These are phyloP conservation scores for Pelagia noctiluca DNA, from an alignment of 30 jellyfish, hydroid and myxozoan species.

Conservation along the genomic window DNA sequence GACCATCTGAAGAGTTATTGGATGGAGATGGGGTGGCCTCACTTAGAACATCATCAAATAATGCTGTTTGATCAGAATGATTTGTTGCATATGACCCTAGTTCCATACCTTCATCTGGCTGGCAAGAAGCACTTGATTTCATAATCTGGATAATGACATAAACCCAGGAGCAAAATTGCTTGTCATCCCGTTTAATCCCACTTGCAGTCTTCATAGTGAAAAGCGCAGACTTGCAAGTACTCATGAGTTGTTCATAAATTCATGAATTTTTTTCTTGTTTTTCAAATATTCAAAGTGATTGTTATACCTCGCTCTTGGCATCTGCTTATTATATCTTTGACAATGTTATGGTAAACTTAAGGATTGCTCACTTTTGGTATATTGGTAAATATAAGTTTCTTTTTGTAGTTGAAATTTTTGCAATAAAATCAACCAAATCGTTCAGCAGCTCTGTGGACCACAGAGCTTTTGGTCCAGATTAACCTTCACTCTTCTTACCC, in stretches of 20 bases:
- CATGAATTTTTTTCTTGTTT: slow-evolving; percentile 55
- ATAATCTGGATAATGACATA: slow-evolving; percentile 44
- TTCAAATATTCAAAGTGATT: slow-evolving; percentile 35
- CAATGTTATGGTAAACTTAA: slow-evolving; percentile 47
- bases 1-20: slow-evolving; percentile 33
- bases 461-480: slow-evolving; percentile 55
- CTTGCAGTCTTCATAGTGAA: slow-evolving; percentile 35
- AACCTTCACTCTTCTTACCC: slow-evolving; percentile 31
- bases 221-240: slow-evolving; percentile 62
- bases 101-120: slow-evolving; percentile 53
- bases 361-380: slow-evolving; percentile 54
- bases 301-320: slow-evolving; percentile 61
- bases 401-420: slow-evolving; percentile 62
- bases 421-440: slow-evolving; percentile 55
- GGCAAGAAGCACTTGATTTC: slow-evolving; percentile 59
- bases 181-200: slow-evolving; percentile 54
- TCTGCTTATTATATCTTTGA: slow-evolving; percentile 63
- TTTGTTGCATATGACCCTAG: slow-evolving; percentile 44
- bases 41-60: slow-evolving; percentile 32
- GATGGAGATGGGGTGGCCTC: too few relatives aligned
- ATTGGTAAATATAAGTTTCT: slow-evolving; percentile 56
- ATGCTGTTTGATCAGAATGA: slow-evolving; percentile 30
- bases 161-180: slow-evolving; percentile 54
- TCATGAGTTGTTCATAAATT: slow-evolving; percentile 52
- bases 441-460: slow-evolving; percentile 66